Base-by-base conservation (phyloP, 2,797 vertebrate genomes). In the Protosalanx chinensis region DNA sequence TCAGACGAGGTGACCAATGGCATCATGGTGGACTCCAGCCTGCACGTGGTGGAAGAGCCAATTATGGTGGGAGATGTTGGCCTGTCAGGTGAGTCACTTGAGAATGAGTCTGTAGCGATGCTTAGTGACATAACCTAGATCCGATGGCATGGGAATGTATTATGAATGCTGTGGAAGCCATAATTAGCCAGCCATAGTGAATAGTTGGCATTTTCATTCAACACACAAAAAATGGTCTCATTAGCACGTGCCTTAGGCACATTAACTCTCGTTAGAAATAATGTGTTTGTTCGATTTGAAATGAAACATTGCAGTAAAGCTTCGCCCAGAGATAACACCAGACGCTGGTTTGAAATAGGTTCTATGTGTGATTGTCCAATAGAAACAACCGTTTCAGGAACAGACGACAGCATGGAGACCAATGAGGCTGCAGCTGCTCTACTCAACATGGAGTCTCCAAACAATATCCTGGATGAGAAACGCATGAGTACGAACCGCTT, bases 391-490 rank as follows among this genome's bases (percentile, higher is more conserved):
- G 91, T 90, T 7, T 86, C 92, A 29, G 93, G 91, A 3, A 76
- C 88, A 59, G 94, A 94, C 67, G 92, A 93, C 85, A 92, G 87
- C 75, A 92, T 93, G 82, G 94, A 94, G 82, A 92, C 93, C 3
- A 88, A 85, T 0, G 91, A 93, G 76, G 91, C 93, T 2, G 92
- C 93, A 0, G 93, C 94, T 70, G 93, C 93, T 75, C 90, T 95
- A 58, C 92, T 95, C 0, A 95, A 94, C 79, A 94, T 94, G 88
- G 94, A 95, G 82, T 94, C 94, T 73, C 94, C 94, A 57, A 95
- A 93, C 76, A 91, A 95, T 81, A 93, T 95, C 83, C 85, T 95
- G 90, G 95, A 96, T 18, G 94, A 96, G 81, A 95, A 95, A 83
- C 92, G 93, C 59, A 94, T 96, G 91, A 93, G 95, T 96, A 90